Evolutionary conservation across 1,140 invertebrate species (phyloP).

Genomic region (Drosophila malerkotliana): DNA sequence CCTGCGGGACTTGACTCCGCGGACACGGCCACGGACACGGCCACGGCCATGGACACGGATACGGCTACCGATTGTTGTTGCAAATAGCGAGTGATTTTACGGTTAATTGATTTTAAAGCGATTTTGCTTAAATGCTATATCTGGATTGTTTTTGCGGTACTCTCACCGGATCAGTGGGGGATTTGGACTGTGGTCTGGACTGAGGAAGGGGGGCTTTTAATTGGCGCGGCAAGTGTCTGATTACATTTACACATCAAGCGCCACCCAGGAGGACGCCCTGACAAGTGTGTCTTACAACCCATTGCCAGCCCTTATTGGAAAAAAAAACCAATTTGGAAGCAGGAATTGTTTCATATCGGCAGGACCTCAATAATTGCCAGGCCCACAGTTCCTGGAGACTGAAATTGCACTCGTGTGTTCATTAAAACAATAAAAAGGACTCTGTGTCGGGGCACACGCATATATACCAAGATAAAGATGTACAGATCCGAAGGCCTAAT

Average conservation of each 20-base stretch:
- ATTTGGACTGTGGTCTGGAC: not conserved
- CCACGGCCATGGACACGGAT: not conserved
- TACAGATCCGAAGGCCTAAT: constrained; percentile 64
- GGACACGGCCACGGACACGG: constrained; percentile 1
- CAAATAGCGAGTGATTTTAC: constrained; percentile 82
- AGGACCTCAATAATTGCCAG: constrained; percentile 9
- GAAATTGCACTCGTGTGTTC: constrained; percentile 73
- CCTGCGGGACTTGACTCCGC: constrained; percentile 36
- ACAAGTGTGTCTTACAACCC: too few relatives aligned
- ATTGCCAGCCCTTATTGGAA: not conserved
- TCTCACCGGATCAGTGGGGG: constrained; percentile 2
- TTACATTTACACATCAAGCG: constrained; percentile 26
- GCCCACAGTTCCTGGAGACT: constrained; percentile 1
- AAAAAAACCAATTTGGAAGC: not conserved
- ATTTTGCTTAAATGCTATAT: constrained; percentile 83
- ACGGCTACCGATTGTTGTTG: constrained; percentile 55
- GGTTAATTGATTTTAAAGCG: constrained; percentile 84
- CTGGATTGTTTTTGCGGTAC: constrained; percentile 45
- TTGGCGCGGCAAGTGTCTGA: constrained; percentile 13
- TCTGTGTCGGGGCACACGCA: constrained; percentile 32
- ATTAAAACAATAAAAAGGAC: constrained; percentile 79
- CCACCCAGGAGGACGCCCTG: too few relatives aligned
- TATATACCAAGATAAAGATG: not conserved
- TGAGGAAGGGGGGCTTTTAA: constrained; percentile 8
- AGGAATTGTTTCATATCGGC: constrained; percentile 51